Evolutionary conservation across 2,797 vertebrate species (phyloP), one percentile per base, ranked within the genome.

Genomic region (Coregonus suidteri): DNA sequence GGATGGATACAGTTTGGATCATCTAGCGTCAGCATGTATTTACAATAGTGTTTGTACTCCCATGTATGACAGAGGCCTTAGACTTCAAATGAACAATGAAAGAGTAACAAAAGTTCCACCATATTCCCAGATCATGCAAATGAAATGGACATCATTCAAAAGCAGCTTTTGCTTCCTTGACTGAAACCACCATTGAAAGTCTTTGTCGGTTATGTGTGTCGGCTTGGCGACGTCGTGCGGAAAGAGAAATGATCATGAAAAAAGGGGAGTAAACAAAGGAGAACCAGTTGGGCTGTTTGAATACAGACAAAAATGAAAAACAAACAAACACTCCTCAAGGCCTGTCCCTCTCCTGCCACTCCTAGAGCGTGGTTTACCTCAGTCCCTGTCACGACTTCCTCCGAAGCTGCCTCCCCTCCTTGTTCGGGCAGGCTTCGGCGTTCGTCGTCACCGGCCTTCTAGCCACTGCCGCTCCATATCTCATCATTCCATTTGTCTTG

Each of bases 231-330:
- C 9, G 9, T 47, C 41, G 41, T 13, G 11, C 3, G 4, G 31
- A 3, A 47, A 47, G 41, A 11, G 4, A 11, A 15, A 30, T 11
- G 64, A 66, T 1, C 13, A 7, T 76, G 81, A 88, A 88, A 83
- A 75, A 81, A 79, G 83, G 74, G 84, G 85, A 92, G 91, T 90
- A 88, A 81, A 73, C 47, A 74, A 52, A 16, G 52, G 6, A 25
- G 75, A 89, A 89, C 87, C 83, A 77, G 85, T 86, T 77, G 64
- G 76, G 81, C 83, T 85, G 77, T 6, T 76, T 85, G 80, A 88
- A 84, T 71, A 83, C 71, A 80, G 79, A 83, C 68, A 75, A 47
- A 47, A 3, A 47, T 25, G 54, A 56, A 18, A 56, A 56, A n/a
- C 56, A n/a, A 20, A 2, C 34, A 3, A 1, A 3, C 54, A 73